Percentiles rank a stretch among this genome's conserved stretches.
Conservation (phyloP, 2,888 invertebrate genomes). For the Stratiomys singularior region DNA sequence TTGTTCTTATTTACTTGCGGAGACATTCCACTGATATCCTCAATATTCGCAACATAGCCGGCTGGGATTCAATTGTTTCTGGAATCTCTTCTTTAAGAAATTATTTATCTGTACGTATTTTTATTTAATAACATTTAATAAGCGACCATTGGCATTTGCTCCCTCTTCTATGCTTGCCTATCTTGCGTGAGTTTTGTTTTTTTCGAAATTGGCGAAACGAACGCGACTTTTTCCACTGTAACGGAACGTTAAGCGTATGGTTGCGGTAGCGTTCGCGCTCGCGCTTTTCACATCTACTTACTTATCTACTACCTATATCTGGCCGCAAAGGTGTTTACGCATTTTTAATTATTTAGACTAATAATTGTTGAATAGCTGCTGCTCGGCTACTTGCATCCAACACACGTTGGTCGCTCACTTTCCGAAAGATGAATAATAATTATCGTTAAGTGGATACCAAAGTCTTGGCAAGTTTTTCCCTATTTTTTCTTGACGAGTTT, state of each 20-base stretch:
- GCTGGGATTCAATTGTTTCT: conserved; percentile 32
- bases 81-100: not conserved
- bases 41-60: not conserved
- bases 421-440: not conserved
- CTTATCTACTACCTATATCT: too few species aligned
- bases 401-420: not conserved
- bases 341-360: conserved; percentile 44
- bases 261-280: not conserved
- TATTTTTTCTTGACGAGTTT: not conserved
- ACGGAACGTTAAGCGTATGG: not conserved
- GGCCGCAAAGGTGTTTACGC: conserved; percentile 41
- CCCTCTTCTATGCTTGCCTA: not conserved
- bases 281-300: conserved; percentile 19
- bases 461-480: conserved; percentile 26
- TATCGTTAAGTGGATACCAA: not conserved
- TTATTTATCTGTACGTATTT: not conserved
- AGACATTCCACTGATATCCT: conserved; percentile 5
- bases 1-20: not conserved
- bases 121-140: too few species aligned
- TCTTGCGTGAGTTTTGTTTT: conserved; percentile 27
- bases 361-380: conserved; percentile 26
- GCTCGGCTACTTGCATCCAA: too few species aligned
- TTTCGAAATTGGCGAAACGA: conserved; percentile 8
- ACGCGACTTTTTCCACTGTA: conserved; percentile 14
- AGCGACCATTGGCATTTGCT: not conserved